A percentile compares a stretch with the other conserved stretches of the same genome.
Conservation (phyloP, 2,113 vertebrate genomes). For the Ceyx cyanopectus region DNA sequence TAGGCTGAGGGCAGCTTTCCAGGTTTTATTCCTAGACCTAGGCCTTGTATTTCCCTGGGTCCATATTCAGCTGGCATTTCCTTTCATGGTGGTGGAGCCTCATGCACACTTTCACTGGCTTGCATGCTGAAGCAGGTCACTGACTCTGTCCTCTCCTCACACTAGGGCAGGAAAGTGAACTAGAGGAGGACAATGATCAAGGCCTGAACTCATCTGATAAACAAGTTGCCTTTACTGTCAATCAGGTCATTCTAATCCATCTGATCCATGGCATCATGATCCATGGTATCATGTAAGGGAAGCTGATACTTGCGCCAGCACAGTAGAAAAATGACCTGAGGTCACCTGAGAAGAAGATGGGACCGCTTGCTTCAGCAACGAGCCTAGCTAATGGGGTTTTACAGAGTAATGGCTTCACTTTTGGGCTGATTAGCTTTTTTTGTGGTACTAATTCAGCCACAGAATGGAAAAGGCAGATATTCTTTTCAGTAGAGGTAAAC, state of each 20-base stretch:
- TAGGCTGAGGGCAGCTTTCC: background rate
- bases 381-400: background rate
- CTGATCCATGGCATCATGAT: background rate
- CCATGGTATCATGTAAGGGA: background rate
- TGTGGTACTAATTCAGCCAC: background rate
- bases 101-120: background rate
- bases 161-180: background rate
- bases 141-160: background rate
- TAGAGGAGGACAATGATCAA: background rate
- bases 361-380: background rate
- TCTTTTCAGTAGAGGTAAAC: background rate
- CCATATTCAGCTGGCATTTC: background rate
- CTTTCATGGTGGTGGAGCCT: background rate
- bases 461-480: background rate
- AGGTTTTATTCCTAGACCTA: slow-evolving; percentile 28
- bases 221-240: background rate
- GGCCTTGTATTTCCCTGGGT: background rate
- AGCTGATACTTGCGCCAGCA: background rate
- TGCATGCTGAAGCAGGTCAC: background rate
- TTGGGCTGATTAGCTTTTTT: background rate
- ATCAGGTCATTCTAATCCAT: background rate
- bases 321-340: background rate
- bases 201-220: background rate
- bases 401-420: background rate
- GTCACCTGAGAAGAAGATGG: background rate